Evolutionary conservation across 2,113 vertebrate species (phyloP), one percentile per base, ranked within the genome.

Genomic region (Cephalopholis sonnerati): DNA sequence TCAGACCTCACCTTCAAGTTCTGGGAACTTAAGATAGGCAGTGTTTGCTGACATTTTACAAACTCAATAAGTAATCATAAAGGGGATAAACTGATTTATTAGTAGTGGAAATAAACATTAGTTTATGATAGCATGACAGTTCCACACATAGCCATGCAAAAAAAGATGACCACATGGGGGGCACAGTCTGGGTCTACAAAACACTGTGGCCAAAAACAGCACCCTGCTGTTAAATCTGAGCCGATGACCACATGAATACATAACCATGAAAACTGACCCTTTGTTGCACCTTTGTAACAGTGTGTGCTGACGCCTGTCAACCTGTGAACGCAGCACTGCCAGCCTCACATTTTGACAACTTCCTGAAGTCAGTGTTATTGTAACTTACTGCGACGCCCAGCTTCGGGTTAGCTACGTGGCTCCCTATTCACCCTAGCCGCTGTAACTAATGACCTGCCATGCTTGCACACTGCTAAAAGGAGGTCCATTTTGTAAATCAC

Each of bases 341-440:
- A 2, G 77, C n/a, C 48, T 1, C 68, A 32, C 58, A 48, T 32
- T 4, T 25, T 32, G 62, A 57, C 82, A 92, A 92, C 92, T 93
- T 93, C 91, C 92, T 91, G 82, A 84, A 91, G 63, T 89, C 54
- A 0, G 17, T 25, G 69, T 67, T 63, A 27, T 58, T 61, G 44
- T 9, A 89, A 90, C 81, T 93, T 16, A 27, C 55, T 57, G 79
- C 54, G 61, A 50, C 62, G 85, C 81, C 73, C 44, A 22, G 80
- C 75, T 64, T 10, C 29, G 84, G 20, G 8, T 46, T 8, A 29
- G 89, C 84, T 71, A 90, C 92, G 92, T 89, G 89, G 91, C 83
- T 67, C 29, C 39, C 7, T 0, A 9, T 1, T 7, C 44, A 20
- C 25, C 73, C 72, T 4, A 25, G 18, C 18, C 36, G 15, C 13